These are phyloP conservation scores for Leptodactylus fuscus DNA, from an alignment of 2,113 vertebrate genomes.

Conservation along the genomic window DNA sequence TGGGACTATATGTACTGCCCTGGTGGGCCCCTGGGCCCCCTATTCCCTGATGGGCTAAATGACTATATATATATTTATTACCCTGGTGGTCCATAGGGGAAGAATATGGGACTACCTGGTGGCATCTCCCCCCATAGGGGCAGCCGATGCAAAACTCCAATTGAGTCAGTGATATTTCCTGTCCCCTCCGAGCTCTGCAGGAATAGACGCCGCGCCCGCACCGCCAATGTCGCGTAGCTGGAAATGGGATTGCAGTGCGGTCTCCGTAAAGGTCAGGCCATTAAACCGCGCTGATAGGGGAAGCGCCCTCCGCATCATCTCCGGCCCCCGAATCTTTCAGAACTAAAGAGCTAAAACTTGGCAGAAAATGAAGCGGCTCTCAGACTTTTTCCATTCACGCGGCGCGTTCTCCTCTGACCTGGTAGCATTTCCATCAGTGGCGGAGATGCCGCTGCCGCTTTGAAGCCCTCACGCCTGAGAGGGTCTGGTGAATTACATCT, in stretches of 20 bases:
- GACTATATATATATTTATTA: too few species aligned
- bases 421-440: slow-evolving; percentile 56
- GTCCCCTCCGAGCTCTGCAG: not conserved
- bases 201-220: not conserved
- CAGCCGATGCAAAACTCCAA: too few species aligned
- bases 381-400: slow-evolving; percentile 28
- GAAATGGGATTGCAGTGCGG: not conserved
- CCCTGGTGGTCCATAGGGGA: too few species aligned
- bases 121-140: too few species aligned
- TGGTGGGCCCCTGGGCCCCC: too few species aligned
- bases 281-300: not conserved
- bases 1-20: too few species aligned
- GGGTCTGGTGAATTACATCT: slow-evolving; percentile 54
- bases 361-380: not conserved
- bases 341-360: slow-evolving; percentile 43
- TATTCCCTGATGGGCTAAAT: too few species aligned
- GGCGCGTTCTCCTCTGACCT: slow-evolving; percentile 58
- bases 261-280: slow-evolving; percentile 28
- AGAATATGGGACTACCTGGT: too few species aligned
- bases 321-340: slow-evolving; percentile 53
- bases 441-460: not conserved
- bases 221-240: too few species aligned
- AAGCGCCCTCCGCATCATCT: not conserved
- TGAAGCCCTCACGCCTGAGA: slow-evolving; percentile 59
- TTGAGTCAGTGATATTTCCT: slow-evolving; percentile 25